phyloP scores from a whole-genome alignment of 2,888 invertebrate species.

The Cheilosia vernalis region DNA sequence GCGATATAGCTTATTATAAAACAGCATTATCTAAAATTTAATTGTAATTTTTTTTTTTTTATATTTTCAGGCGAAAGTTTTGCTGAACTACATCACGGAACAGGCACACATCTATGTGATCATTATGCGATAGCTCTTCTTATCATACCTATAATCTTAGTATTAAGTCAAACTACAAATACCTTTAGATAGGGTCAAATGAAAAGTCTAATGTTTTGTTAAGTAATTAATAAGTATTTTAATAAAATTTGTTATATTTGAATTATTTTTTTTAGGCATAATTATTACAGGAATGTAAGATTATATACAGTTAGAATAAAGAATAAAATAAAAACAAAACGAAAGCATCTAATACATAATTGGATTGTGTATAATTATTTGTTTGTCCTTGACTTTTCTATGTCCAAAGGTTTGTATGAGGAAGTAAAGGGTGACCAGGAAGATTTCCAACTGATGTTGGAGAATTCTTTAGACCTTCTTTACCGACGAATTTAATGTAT shows the following conservation, averaged over 20 bases:
- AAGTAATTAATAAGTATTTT: slow-evolving; percentile 67
- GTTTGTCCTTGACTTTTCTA: too few species aligned
- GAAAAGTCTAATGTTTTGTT: slow-evolving; percentile 54
- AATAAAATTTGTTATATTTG: slow-evolving; percentile 70
- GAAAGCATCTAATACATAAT: neutral
- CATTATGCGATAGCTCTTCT: slow-evolving; percentile 77
- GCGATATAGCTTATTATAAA: too few species aligned
- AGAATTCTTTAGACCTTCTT: too few species aligned
- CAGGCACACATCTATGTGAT: slow-evolving; percentile 71
- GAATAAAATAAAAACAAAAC: neutral
- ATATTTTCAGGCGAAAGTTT: slow-evolving; percentile 85
- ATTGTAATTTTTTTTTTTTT: neutral
- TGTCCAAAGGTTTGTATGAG: too few species aligned
- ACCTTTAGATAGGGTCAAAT: slow-evolving; percentile 78
- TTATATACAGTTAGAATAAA: slow-evolving; percentile 59
- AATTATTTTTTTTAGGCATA: slow-evolving; percentile 63
- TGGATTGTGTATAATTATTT: too few species aligned
- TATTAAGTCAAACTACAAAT: slow-evolving; percentile 74
- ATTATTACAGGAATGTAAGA: slow-evolving; percentile 77
- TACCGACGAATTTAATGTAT: too few species aligned
- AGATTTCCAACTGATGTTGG: too few species aligned
- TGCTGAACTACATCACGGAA: slow-evolving; percentile 85
- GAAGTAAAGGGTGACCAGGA: too few species aligned
- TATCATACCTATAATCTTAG: slow-evolving; percentile 77
- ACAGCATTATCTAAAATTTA: too few species aligned